Conservation (phyloP, 2,888 invertebrate genomes). For the Drepana falcataria region DNA sequence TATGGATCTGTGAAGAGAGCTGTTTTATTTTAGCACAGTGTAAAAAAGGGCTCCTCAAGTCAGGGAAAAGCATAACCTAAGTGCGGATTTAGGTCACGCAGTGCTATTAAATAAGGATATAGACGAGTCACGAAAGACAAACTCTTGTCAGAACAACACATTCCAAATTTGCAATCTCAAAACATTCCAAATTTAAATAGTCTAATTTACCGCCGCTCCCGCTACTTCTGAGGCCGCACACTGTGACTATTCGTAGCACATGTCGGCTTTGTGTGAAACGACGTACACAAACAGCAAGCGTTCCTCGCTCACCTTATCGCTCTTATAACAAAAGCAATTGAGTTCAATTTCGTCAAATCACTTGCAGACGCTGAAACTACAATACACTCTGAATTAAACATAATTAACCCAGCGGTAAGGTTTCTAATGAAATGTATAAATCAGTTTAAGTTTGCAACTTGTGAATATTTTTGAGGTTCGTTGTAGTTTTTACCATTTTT, state of each 20-base stretch:
- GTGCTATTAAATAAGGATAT: too few species aligned
- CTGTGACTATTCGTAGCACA: slow-evolving; percentile 39
- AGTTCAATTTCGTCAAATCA: slow-evolving; percentile 4
- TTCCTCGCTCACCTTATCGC: slow-evolving; percentile 5
- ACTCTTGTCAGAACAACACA: too few species aligned
- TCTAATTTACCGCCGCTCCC: slow-evolving; percentile 4
- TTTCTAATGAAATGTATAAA: background rate
- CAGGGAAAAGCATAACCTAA: too few species aligned
- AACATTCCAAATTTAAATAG: too few species aligned
- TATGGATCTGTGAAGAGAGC: too few species aligned
- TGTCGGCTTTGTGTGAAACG: slow-evolving; percentile 39
- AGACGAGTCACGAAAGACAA: too few species aligned
- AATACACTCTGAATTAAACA: slow-evolving; percentile 5
- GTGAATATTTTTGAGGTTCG: background rate
- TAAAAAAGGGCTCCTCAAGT: too few species aligned
- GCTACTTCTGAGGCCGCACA: slow-evolving; percentile 22
- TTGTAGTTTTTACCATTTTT: too few species aligned
- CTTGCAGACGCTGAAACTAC: slow-evolving; percentile 5
- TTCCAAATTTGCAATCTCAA: too few species aligned
- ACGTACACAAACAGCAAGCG: slow-evolving; percentile 18
- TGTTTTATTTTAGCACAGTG: too few species aligned
- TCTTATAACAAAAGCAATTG: slow-evolving; percentile 7
- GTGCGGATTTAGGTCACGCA: too few species aligned
- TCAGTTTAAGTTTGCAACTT: background rate
- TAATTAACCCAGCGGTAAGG: background rate